phyloP scores from a whole-genome alignment of 1,140 invertebrate species.

The Bombus haemorrhoidalis region DNA sequence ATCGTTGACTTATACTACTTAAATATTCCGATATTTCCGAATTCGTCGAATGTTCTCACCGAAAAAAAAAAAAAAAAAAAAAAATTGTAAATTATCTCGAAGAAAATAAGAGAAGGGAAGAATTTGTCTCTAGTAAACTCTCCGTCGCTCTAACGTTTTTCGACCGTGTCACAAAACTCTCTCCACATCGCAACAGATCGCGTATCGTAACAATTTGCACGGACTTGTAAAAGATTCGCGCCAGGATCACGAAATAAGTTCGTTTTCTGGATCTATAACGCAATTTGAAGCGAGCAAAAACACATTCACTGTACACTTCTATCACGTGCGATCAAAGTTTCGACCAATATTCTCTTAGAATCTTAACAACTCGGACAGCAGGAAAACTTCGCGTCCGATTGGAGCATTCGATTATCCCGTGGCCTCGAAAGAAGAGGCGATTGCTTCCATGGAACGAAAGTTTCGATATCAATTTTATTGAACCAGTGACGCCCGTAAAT shows the following conservation, averaged over 20 bases:
- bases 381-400: neutral
- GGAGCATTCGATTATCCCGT: neutral
- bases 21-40: too few species aligned
- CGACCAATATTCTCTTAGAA: neutral
- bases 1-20: conserved; percentile 22
- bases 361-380: neutral
- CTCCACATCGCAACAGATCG: too few species aligned
- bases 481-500: neutral
- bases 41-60: neutral
- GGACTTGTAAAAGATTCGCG: too few species aligned
- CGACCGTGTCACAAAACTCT: too few species aligned
- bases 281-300: neutral
- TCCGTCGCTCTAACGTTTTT: too few species aligned
- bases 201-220: too few species aligned
- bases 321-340: neutral
- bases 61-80: too few species aligned
- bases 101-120: too few species aligned
- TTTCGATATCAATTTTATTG: conserved; percentile 14
- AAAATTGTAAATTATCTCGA: too few species aligned
- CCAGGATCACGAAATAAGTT: too few species aligned
- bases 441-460: conserved; percentile 10
- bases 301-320: neutral
- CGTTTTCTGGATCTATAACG: neutral
- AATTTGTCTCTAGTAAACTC: too few species aligned
- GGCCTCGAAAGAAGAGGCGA: neutral